phyloP scores from a whole-genome alignment of 2,888 invertebrate genomes.

The Polyploca ridens region DNA sequence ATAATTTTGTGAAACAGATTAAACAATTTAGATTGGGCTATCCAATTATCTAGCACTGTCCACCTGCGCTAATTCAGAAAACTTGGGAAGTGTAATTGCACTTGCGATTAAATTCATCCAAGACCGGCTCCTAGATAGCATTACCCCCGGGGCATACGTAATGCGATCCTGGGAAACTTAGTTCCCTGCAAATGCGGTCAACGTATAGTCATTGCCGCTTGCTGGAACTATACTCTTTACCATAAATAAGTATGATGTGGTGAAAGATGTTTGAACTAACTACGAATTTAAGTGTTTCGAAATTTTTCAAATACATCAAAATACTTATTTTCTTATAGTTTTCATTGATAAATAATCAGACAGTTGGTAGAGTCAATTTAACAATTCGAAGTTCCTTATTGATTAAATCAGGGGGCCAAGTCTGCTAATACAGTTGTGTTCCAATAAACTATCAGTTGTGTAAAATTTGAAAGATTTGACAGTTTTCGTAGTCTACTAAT shows the following conservation, averaged over 20 bases:
- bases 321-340: too few species aligned
- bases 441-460: too few species aligned
- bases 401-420: too few species aligned
- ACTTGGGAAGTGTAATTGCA: slow-evolving; percentile 8
- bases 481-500: too few species aligned
- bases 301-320: too few species aligned
- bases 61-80: slow-evolving; percentile 5
- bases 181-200: background rate
- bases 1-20: background rate
- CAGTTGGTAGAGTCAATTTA: too few species aligned
- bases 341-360: too few species aligned
- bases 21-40: slow-evolving; percentile 3
- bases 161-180: background rate
- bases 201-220: background rate
- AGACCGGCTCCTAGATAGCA: background rate
- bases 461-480: too few species aligned
- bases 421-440: too few species aligned
- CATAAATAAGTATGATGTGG: background rate
- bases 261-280: too few species aligned
- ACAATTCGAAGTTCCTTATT: too few species aligned
- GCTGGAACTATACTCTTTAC: background rate
- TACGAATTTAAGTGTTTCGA: too few species aligned
- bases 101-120: background rate
- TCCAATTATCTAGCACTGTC: slow-evolving; percentile 2
- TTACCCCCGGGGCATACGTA: slow-evolving; percentile 1